A percentile compares a stretch with the other conserved stretches of the same genome.
Conservation (phyloP, 35 echinoderm and acorn worm species). For the Diadema setosum region DNA sequence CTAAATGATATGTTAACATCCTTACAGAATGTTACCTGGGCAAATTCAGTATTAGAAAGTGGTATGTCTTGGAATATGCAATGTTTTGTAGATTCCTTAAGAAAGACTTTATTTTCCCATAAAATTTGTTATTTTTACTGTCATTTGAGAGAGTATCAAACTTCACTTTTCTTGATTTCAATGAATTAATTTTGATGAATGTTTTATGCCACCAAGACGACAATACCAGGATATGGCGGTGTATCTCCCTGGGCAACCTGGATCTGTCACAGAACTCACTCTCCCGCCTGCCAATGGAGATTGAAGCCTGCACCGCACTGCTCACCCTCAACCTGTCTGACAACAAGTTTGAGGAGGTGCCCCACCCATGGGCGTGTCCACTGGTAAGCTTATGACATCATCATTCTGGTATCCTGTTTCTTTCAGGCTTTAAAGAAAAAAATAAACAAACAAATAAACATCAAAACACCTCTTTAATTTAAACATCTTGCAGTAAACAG, state of each 20-base stretch:
- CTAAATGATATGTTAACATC: too few species aligned
- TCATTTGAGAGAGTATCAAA: too few species aligned
- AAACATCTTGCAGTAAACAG: not conserved
- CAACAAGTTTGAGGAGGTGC: not conserved
- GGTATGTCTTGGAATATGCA: too few species aligned
- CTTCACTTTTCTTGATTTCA: too few species aligned
- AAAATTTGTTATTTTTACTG: too few species aligned
- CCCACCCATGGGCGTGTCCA: constrained; percentile 31
- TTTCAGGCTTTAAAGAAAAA: not conserved
- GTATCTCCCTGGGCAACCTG: not conserved
- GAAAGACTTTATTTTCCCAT: too few species aligned
- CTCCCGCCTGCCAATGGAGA: not conserved
- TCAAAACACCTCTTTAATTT: not conserved
- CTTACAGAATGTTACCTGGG: too few species aligned
- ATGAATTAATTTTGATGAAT: too few species aligned
- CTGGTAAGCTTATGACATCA: constrained; percentile 11
- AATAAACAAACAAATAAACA: not conserved
- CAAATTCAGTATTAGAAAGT: too few species aligned
- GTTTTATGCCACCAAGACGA: too few species aligned
- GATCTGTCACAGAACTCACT: constrained; percentile 30
- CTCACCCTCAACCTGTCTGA: not conserved
- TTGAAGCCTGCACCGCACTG: not conserved
- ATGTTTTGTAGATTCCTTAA: too few species aligned
- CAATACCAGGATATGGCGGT: not conserved
- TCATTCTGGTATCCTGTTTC: not conserved